phyloP scores from a whole-genome alignment of 2,888 invertebrate species.

The Patella pellucida region DNA sequence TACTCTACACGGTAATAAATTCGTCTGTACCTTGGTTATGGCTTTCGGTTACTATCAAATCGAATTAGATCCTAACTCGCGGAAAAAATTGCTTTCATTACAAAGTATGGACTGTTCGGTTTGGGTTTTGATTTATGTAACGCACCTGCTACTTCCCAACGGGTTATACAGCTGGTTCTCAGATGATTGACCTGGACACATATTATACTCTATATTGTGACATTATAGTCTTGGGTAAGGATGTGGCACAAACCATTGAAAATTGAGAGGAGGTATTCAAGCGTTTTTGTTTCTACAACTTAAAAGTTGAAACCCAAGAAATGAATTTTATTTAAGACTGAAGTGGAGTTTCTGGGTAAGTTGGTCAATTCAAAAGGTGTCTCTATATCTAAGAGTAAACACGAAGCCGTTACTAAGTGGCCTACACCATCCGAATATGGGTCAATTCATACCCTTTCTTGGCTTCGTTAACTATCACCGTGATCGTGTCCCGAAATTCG shows the following conservation, averaged over 20 bases:
- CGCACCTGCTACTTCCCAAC: slow-evolving; percentile 35
- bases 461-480: no score
- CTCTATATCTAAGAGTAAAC: slow-evolving; percentile 13
- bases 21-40: slow-evolving; percentile 32
- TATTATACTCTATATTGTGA: slow-evolving; percentile 40
- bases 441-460: background rate
- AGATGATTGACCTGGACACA: slow-evolving; percentile 34
- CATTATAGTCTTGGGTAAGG: slow-evolving; percentile 37
- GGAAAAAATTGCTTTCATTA: slow-evolving; percentile 40
- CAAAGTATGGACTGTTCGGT: slow-evolving; percentile 36
- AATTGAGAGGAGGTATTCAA: slow-evolving; percentile 32
- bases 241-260: slow-evolving; percentile 28
- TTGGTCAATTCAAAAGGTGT: slow-evolving; percentile 23
- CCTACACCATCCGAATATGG: slow-evolving; percentile 15
- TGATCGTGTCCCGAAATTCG: slow-evolving; percentile 28
- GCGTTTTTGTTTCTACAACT: slow-evolving; percentile 25
- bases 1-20: slow-evolving; percentile 26
- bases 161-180: slow-evolving; percentile 33
- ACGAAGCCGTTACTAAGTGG: slow-evolving; percentile 29
- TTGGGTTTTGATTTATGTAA: slow-evolving; percentile 39
- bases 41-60: slow-evolving; percentile 37
- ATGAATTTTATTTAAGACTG: slow-evolving; percentile 27
- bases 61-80: slow-evolving; percentile 19
- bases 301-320: slow-evolving; percentile 41
- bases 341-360: slow-evolving; percentile 29